Base-by-base conservation (phyloP, 2,113 vertebrate species). In the Chionis minor region DNA sequence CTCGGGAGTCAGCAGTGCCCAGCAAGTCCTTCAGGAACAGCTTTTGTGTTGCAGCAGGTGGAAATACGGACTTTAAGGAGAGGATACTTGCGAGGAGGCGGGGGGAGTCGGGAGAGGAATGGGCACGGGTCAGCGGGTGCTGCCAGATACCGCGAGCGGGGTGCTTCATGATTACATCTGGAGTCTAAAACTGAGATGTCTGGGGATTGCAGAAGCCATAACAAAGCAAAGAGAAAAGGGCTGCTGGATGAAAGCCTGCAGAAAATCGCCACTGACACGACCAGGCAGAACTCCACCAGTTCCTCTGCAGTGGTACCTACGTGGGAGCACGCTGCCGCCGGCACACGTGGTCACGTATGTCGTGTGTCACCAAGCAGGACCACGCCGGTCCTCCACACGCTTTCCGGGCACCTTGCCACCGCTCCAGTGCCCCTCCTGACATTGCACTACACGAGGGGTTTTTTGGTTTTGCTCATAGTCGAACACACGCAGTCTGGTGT, bases 331-430 rank as follows among this genome's bases (percentile, higher is more conserved):
- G 3, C 17, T 35, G 82, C 59, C 55, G 49, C 59, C 59, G 32
- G 59, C 59, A 16, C 12, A 1, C 8, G 2, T 1, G 21, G 16
- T 13, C 54, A 16, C 0, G 7, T 21, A 4, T 10, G 35, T 5
- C 15, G 2, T 16, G 3, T 17, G 7, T 5, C 4, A 2, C 55
- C 5, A 3, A 42, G 67, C 63, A n/a, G 45, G 49, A 23, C 33
- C 10, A 7, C 5, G 6, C 8, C 15, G 20, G 42, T 28, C 84
- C 73, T 35, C 84, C 19, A 24, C 47, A 3, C 52, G 16, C 22
- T 59, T 21, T 4, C 32, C 11, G 79, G 40, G 40, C 72, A 40
- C 61, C 69, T 8, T 6, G 8, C 32, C 33, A 59, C 24, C 4
- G 4, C 55, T 33, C 55, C 62, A 21, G 5, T 7, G 21, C 12